phyloP scores from a whole-genome alignment of 2,113 vertebrate species.

The Malurus elegans region DNA sequence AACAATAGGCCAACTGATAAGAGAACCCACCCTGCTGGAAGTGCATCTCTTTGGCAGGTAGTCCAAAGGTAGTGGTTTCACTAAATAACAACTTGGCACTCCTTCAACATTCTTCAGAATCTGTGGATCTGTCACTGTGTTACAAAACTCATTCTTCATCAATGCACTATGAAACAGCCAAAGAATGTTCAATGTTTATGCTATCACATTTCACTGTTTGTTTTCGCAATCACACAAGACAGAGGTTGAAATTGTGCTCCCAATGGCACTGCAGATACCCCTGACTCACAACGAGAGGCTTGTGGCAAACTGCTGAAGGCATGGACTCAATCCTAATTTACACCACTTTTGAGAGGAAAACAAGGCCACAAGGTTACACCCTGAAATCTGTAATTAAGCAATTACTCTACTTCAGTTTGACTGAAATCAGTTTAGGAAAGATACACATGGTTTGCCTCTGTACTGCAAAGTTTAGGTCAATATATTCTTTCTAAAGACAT shows the following conservation, averaged over 20 bases:
- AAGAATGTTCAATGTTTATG: slow-evolving; percentile 28
- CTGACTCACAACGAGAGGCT: not conserved
- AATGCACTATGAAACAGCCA: not conserved
- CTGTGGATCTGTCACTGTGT: not conserved
- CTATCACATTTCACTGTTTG: slow-evolving; percentile 22
- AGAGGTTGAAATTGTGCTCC: not conserved
- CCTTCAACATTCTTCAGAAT: slow-evolving; percentile 10
- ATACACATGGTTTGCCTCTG: not conserved
- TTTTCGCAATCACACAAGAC: not conserved
- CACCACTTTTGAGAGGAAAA: not conserved
- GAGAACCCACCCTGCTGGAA: not conserved
- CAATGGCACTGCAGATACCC: not conserved
- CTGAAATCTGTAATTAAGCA: slow-evolving; percentile 2
- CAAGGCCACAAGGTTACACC: not conserved
- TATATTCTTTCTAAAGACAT: not conserved
- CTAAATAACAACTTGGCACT: not conserved
- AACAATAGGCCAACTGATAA: not conserved
- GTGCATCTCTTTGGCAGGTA: not conserved
- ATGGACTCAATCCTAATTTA: not conserved
- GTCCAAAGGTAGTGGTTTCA: not conserved
- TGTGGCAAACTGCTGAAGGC: not conserved
- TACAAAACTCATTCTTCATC: slow-evolving; percentile 31
- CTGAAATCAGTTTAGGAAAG: not conserved
- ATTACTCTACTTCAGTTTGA: not conserved
- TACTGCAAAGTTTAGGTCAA: not conserved